A percentile compares a stretch with the other conserved stretches of the same genome.
These are phyloP conservation scores for Ispidina lecontei DNA, from an alignment of 2,797 vertebrate genomes.

Conservation along the genomic window DNA sequence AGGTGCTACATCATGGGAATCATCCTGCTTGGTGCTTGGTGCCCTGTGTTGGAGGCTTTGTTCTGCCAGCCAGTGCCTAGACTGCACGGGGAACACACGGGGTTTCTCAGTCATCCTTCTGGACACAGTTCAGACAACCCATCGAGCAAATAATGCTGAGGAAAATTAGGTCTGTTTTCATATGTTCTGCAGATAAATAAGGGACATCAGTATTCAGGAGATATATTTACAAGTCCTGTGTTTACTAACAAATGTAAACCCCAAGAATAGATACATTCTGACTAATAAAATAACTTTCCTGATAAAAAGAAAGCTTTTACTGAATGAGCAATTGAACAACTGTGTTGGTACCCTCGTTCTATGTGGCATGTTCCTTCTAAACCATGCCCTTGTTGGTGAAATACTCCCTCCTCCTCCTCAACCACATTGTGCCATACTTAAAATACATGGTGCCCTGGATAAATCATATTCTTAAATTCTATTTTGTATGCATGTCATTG, in stretches of 20 bases:
- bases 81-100: not conserved
- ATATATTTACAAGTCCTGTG: not conserved
- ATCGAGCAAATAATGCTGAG: not conserved
- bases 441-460: not conserved
- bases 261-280: not conserved
- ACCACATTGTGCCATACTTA: not conserved
- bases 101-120: not conserved
- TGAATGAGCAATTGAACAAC: not conserved
- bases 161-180: not conserved
- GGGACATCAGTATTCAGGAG: not conserved
- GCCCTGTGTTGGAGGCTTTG: not conserved
- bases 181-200: not conserved
- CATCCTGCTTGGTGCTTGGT: not conserved
- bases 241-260: not conserved
- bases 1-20: not conserved
- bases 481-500: not conserved
- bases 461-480: not conserved
- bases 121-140: not conserved
- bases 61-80: not conserved
- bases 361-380: not conserved
- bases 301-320: not conserved
- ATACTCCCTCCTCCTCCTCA: not conserved
- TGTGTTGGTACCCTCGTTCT: accelerated
- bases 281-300: not conserved
- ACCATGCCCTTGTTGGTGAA: not conserved